Conservation (phyloP, 2,888 invertebrate species). For the Agapostemon virescens region DNA sequence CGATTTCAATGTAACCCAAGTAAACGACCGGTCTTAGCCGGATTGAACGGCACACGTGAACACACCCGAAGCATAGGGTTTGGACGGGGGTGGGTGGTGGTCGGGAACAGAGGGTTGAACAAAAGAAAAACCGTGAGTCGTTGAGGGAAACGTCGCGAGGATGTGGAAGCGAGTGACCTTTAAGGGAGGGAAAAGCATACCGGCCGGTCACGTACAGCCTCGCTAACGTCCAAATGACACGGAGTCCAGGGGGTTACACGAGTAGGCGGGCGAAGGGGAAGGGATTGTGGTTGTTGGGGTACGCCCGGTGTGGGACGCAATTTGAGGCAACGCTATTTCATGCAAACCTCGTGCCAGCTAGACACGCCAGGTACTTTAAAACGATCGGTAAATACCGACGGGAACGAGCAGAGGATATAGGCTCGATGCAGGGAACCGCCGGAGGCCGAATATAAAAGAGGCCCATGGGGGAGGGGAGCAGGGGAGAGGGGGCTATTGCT, state of each 20-base stretch:
- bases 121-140: background rate
- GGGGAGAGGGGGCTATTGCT: background rate
- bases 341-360: slow-evolving; percentile 59
- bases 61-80: background rate
- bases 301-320: slow-evolving; percentile 35
- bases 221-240: slow-evolving; percentile 59
- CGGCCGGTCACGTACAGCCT: slow-evolving; percentile 40
- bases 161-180: slow-evolving; percentile 12
- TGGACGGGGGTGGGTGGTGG: slow-evolving; percentile 28
- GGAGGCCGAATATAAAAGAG: slow-evolving; percentile 30
- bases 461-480: background rate
- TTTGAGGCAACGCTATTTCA: slow-evolving; percentile 57
- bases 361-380: slow-evolving; percentile 59
- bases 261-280: background rate
- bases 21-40: background rate
- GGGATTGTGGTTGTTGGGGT: background rate
- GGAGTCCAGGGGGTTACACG: slow-evolving; percentile 18
- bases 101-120: background rate
- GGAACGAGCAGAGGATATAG: slow-evolving; percentile 19
- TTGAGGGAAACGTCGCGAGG: background rate
- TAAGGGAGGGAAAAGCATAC: slow-evolving; percentile 20
- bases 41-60: slow-evolving; percentile 6
- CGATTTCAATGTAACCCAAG: background rate
- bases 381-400: slow-evolving; percentile 60
- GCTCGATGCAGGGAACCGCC: background rate